Evolutionary conservation across 2,113 vertebrate genomes (phyloP), one percentile per base, ranked within the genome.

Genomic region (Eulacestoma nigropectus): DNA sequence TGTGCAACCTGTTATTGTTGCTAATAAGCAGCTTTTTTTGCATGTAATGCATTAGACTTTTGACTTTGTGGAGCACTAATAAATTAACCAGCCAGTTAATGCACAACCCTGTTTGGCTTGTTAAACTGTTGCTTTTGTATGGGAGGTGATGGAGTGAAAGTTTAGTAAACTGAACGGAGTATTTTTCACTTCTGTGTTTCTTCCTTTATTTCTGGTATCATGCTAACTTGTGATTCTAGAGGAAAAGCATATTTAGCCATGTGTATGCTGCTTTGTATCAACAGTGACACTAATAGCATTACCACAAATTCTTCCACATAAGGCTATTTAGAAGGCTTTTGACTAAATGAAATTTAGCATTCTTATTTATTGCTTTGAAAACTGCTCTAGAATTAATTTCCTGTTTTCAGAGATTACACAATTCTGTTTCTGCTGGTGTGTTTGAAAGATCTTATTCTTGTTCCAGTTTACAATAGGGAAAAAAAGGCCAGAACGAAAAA

Each of bases 301-400:
- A 89, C 18, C 18, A 27, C 25, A 72, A 42, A 85, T 94, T 87
- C 67, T 81, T 94, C 67, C 33, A 57, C 62, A 17, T 82, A 65
- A 65, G 49, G 44, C 68, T 80, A n/a, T 77, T 80, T 83, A 87
- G 62, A 90, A 88, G 29, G 49, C 65, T 80, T 92, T 95, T 68
- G 83, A 60, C 41, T 90, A 93, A 85, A 86, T 83, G 35, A 83
- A 95, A 68, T 88, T 68, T 80, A 90, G 15, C 21, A 6, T 90
- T 87, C 50, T 62, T 89, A 85, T 74, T 93, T 95, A 88, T 57
- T 90, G 74, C 62, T 92, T 90, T 76, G 49, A 83, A 96, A 85
- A 85, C 33, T 76, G 62, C 21, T 68, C 75, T 90, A 29, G 91
- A 92, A 88, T 68, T 92, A 64, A 68, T 83, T 80, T 88, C 44